These are phyloP conservation scores for Ooceraea biroi DNA, from an alignment of 1,140 invertebrate species.

Conservation along the genomic window DNA sequence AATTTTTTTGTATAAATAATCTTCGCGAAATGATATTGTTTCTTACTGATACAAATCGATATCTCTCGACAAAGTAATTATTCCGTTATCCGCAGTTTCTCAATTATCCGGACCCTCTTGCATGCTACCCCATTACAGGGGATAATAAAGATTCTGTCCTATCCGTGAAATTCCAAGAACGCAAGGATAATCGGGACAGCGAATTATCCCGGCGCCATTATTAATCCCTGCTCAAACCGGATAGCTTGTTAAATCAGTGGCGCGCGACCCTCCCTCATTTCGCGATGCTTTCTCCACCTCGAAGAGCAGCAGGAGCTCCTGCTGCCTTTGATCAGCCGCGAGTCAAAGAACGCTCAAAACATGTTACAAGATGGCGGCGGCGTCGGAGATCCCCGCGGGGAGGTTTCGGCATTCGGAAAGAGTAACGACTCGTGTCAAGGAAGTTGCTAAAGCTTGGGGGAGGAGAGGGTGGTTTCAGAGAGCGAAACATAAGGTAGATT, in stretches of 20 bases:
- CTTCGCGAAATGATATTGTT: too few species aligned
- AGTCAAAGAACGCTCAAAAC: slow-evolving; percentile 39
- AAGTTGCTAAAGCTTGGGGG: slow-evolving; percentile 22
- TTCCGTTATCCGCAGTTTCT: background rate
- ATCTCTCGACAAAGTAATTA: too few species aligned
- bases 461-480: slow-evolving; percentile 67
- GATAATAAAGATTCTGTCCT: background rate
- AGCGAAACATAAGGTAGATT: slow-evolving; percentile 74
- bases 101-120: background rate
- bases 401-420: slow-evolving; percentile 72
- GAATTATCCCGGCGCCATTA: background rate
- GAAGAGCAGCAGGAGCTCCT: background rate
- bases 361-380: slow-evolving; percentile 20
- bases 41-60: too few species aligned
- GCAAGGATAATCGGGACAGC: background rate
- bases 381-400: slow-evolving; percentile 60
- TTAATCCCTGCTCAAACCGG: background rate
- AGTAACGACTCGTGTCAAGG: slow-evolving; percentile 72
- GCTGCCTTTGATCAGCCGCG: slow-evolving; percentile 22
- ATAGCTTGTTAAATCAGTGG: background rate
- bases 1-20: background rate
- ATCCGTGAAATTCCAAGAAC: background rate
- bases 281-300: background rate
- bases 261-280: background rate
- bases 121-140: too few species aligned